Evolutionary conservation across 2,113 vertebrate species (phyloP), one percentile per base, ranked within the genome.

Genomic region (Nettapus auritus): DNA sequence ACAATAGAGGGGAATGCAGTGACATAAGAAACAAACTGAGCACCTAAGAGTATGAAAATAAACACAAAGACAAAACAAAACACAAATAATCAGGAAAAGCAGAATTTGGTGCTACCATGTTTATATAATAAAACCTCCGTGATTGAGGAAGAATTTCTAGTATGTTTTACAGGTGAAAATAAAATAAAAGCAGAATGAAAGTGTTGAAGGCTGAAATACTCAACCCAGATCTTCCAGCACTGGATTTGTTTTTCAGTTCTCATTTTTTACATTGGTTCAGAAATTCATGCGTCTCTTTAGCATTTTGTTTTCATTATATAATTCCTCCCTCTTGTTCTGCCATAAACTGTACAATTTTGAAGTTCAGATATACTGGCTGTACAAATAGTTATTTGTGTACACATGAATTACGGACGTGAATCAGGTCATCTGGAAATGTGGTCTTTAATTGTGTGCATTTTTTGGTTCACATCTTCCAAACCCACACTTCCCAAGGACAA

Each of bases 381-480:
- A 44, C 53, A 77, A 56, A 70, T 11, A 68, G 23, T 76, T 88
- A 33, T 50, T 96, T 88, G 48, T 90, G 80, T 73, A 46, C 22
- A 25, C 46, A 55, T 1, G 4, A 55, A 66, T 18, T 89, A 67
- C 69, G 67, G 52, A 46, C 23, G 52, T 77, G 81, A 96, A 92
- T 95, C 93, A 93, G 88, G 83, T 95, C 94, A 90, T 73, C 82
- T 95, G 90, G 90, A 96, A 92, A 85, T 48, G 44, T 56, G 31
- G 73, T 84, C 40, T 95, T 88, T 93, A 94, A 92, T 91, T 90
- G 88, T 69, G 1, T 87, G 57, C 86, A 69, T 82, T 89, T 93
- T 89, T 95, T 89, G 74, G 53, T 57, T 84, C 0, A 0, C 28
- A 62, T 46, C 28, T 92, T 96, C 62, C 62, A 91, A 87, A 94